These are phyloP conservation scores for Pontoporia blainvillei DNA, from an alignment of 2,113 vertebrate genomes.

Conservation along the genomic window DNA sequence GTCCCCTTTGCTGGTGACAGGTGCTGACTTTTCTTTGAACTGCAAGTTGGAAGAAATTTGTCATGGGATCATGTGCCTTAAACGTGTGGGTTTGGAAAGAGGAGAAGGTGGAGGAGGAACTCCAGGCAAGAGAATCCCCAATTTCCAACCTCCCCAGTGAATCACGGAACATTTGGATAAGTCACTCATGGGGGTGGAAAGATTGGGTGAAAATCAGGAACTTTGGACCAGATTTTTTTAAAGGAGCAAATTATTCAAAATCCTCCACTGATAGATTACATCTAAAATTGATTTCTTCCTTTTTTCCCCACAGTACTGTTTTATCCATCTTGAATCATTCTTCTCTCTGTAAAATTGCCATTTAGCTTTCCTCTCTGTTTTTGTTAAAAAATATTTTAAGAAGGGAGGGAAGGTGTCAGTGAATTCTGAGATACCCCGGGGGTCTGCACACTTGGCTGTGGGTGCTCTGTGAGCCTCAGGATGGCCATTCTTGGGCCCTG, in stretches of 20 bases:
- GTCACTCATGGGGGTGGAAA: slow-evolving; percentile 61
- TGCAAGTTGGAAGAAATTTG: slow-evolving; percentile 57
- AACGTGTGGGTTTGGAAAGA: slow-evolving; percentile 61
- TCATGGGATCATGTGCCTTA: slow-evolving; percentile 61
- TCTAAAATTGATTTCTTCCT: slow-evolving; percentile 30
- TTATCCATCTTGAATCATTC: neutral
- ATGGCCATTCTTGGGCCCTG: neutral
- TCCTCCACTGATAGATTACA: slow-evolving; percentile 6
- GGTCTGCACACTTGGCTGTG: neutral
- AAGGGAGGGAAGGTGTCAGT: neutral
- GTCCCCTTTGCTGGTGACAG: slow-evolving; percentile 3
- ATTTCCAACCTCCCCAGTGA: slow-evolving; percentile 39
- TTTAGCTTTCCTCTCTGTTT: neutral
- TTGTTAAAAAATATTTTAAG: neutral
- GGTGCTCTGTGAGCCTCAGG: neutral
- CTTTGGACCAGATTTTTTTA: slow-evolving; percentile 18
- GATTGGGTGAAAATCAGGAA: slow-evolving; percentile 64
- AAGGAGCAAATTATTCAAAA: slow-evolving; percentile 51
- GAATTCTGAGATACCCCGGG: neutral
- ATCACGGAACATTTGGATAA: slow-evolving; percentile 59
- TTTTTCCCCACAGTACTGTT: neutral
- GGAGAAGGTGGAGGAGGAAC: slow-evolving; percentile 65
- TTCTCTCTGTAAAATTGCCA: neutral
- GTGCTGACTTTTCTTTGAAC: slow-evolving; percentile 61
- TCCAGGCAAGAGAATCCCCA: slow-evolving; percentile 47